Base-by-base conservation (phyloP, 1,140 invertebrate species). In the Campoletis sonorensis region DNA sequence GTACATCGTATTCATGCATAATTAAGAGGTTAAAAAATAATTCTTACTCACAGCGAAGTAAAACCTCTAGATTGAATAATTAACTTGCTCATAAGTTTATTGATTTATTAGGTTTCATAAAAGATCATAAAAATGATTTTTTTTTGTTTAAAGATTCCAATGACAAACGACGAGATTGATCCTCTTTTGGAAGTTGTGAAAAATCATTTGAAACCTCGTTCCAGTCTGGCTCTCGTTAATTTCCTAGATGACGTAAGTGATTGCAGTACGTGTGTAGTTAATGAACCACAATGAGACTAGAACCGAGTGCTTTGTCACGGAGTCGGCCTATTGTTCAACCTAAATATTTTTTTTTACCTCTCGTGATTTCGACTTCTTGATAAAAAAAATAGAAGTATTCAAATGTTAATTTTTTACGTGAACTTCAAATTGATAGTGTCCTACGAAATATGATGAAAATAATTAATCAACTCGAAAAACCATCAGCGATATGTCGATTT, bases 161-260 rank as follows among this genome's bases (percentile, higher is more conserved):
- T 89, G 18, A 84, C 89, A 81, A 84, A 86, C 8, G 90, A 89
- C 4, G 92, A 93, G 51, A 91, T 91, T 40, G 88, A 92, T 51
- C 93, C 93, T 82, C 93, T 95, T 70, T 89, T 92, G 13, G 88
- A 92, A 84, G 94, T 94, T 77, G 89, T 92, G 5, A 91, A 94
- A 49, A 91, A 93, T 21, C 83, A 85, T 4, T 91, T 92, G 61
- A 92, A 90, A 51, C 91, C 92, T 21, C 86, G 87, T 0, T 91
- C 94, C n/a, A 92, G 93, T 18, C 86, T 88, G 4, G 87, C 90
- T 15, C 88, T 95, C 11, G 91, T 94, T 85, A 84, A 94, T 78
- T 94, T 94, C 84, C 93, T 94, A 91, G 91, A 78, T 80, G 81
- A 85, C 49, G 88, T 89, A 82, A 89, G 87, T 85, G 21, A 70